Conservation (phyloP, 2,797 vertebrate species). For the Tachyglossus aculeatus region DNA sequence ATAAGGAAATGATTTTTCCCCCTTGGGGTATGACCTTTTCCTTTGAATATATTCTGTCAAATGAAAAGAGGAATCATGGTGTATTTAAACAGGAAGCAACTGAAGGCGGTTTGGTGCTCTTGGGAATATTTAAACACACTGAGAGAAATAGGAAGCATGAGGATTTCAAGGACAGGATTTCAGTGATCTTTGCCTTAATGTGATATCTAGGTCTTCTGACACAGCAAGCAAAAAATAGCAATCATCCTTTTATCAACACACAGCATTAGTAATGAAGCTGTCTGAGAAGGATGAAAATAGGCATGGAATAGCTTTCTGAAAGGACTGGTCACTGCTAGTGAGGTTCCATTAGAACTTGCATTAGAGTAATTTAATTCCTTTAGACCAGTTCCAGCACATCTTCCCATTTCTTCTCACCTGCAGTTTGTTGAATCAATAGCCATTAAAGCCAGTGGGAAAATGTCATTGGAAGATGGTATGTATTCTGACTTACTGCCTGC, state of each 20-base stretch:
- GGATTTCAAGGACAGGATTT: slow-evolving; percentile 62
- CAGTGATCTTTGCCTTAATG: background rate
- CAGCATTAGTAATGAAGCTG: slow-evolving; percentile 31
- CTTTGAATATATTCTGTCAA: slow-evolving; percentile 64
- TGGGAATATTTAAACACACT: slow-evolving; percentile 71
- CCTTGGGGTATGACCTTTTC: slow-evolving; percentile 67
- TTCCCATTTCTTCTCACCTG: slow-evolving; percentile 47
- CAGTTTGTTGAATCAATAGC: slow-evolving; percentile 63
- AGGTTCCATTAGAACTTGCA: slow-evolving; percentile 60
- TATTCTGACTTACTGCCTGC: slow-evolving; percentile 31
- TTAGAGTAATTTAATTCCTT: slow-evolving; percentile 62
- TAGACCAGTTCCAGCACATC: slow-evolving; percentile 33
- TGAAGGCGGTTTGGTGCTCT: slow-evolving; percentile 58
- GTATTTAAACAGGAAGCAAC: slow-evolving; percentile 72
- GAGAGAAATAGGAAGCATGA: slow-evolving; percentile 67
- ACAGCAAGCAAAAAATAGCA: slow-evolving; percentile 47
- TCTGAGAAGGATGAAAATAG: slow-evolving; percentile 47
- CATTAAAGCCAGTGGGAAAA: slow-evolving; percentile 53
- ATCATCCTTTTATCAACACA: slow-evolving; percentile 61
- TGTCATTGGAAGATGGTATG: slow-evolving; percentile 29
- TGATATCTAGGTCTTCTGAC: slow-evolving; percentile 49
- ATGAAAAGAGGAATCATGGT: slow-evolving; percentile 69
- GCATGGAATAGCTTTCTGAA: slow-evolving; percentile 35
- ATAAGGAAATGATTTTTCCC: slow-evolving; percentile 69
- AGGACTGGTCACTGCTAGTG: slow-evolving; percentile 21